These are phyloP conservation scores for Clarias batrachus DNA, from an alignment of 2,113 vertebrate genomes.

Conservation along the genomic window DNA sequence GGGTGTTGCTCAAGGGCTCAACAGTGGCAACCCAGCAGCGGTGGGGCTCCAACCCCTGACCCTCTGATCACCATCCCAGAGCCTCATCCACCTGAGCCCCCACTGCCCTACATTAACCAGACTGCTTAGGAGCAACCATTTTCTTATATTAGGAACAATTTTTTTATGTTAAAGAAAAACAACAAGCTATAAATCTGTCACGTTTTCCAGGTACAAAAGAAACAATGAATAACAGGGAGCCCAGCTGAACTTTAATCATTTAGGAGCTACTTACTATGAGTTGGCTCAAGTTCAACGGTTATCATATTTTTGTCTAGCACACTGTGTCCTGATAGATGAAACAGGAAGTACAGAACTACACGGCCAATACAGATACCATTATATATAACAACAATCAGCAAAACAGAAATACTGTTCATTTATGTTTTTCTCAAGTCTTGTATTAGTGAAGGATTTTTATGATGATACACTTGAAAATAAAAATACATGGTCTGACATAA, in stretches of 20 bases:
- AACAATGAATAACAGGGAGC: neutral
- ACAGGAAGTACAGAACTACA: neutral
- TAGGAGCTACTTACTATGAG: neutral
- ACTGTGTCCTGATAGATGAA: too few relatives aligned
- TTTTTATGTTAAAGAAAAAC: conserved; percentile 7
- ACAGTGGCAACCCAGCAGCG: too few relatives aligned
- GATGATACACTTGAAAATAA: neutral
- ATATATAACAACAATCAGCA: neutral
- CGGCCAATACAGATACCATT: neutral
- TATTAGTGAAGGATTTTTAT: neutral
- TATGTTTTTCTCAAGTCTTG: neutral
- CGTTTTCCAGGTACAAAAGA: neutral
- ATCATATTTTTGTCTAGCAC: neutral
- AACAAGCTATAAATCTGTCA: neutral
- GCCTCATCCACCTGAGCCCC: too few relatives aligned
- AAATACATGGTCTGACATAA: neutral
- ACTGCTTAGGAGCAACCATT: neutral
- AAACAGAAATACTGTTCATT: neutral
- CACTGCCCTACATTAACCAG: too few relatives aligned
- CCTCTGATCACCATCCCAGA: too few relatives aligned
- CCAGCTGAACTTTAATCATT: neutral
- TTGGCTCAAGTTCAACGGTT: neutral
- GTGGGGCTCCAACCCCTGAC: too few relatives aligned
- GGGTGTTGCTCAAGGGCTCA: too few relatives aligned
- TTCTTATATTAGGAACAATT: neutral